Conservation (phyloP, 1,140 invertebrate genomes). For the Dinoponera quadriceps region DNA sequence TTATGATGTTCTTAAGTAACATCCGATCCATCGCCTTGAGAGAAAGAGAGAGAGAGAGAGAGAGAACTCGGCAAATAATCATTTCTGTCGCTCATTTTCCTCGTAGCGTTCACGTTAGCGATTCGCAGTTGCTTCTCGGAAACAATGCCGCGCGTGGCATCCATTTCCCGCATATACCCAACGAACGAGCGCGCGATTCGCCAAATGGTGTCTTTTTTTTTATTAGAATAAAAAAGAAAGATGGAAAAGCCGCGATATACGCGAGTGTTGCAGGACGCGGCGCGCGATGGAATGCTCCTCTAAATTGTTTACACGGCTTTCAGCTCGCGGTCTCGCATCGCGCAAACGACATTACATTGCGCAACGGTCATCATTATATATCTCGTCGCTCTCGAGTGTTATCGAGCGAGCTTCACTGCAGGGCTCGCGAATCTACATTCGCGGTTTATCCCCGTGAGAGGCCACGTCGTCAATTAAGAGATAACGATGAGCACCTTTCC, state of each 20-base stretch:
- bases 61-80: slow-evolving; percentile 46
- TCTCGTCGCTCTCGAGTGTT: background rate
- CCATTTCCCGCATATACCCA: background rate
- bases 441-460: background rate
- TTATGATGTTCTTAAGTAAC: slow-evolving; percentile 54
- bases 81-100: slow-evolving; percentile 42
- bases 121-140: slow-evolving; percentile 22
- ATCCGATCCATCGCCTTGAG: slow-evolving; percentile 43
- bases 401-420: background rate
- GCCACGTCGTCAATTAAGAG: slow-evolving; percentile 10
- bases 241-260: background rate
- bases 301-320: slow-evolving; percentile 47
- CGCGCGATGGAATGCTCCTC: background rate
- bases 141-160: background rate
- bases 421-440: slow-evolving; percentile 28
- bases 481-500: slow-evolving; percentile 10
- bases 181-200: slow-evolving; percentile 3
- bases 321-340: slow-evolving; percentile 34
- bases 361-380: slow-evolving; percentile 12
- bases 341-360: slow-evolving; percentile 31
- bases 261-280: background rate
- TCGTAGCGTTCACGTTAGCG: slow-evolving; percentile 6
- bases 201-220: slow-evolving; percentile 2
- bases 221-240: slow-evolving; percentile 21
- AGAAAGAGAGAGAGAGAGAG: too few relatives aligned